Conservation (phyloP, 2,113 vertebrate species). For the Donacobius atricapilla region DNA sequence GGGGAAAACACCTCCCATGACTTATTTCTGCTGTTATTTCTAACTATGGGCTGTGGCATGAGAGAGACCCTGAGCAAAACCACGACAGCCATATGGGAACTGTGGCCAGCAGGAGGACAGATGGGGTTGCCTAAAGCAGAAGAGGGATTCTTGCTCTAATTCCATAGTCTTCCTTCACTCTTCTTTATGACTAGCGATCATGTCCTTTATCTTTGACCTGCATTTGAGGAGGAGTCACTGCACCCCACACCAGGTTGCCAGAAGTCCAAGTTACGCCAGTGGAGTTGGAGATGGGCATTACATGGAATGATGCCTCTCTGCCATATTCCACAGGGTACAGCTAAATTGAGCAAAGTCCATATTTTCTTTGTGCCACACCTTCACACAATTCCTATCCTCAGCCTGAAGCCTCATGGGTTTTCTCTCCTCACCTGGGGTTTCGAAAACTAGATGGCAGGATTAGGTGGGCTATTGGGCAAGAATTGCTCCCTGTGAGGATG, state of each 20-base stretch:
- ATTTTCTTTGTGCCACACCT: not conserved
- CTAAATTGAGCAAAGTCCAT: rapidly evolving
- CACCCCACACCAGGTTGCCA: not conserved
- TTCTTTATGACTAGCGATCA: rapidly evolving
- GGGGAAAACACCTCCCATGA: not conserved
- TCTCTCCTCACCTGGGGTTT: not conserved
- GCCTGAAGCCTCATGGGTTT: not conserved
- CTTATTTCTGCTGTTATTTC: not conserved
- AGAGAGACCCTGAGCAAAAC: not conserved
- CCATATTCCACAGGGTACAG: rapidly evolving
- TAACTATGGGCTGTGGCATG: not conserved
- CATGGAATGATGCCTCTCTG: not conserved
- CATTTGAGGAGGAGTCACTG: not conserved
- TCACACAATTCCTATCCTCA: not conserved
- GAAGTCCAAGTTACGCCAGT: not conserved
- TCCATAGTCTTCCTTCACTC: not conserved
- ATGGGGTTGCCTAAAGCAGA: not conserved
- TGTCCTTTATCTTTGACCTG: not conserved
- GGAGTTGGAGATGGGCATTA: not conserved
- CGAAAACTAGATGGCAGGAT: not conserved
- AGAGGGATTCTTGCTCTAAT: not conserved
- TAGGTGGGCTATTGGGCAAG: too few species aligned
- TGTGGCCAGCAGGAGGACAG: not conserved
- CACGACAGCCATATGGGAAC: rapidly evolving
- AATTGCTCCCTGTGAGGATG: not conserved